phyloP scores from a whole-genome alignment of 2,113 vertebrate species.

The Triplophysa siluroides region DNA sequence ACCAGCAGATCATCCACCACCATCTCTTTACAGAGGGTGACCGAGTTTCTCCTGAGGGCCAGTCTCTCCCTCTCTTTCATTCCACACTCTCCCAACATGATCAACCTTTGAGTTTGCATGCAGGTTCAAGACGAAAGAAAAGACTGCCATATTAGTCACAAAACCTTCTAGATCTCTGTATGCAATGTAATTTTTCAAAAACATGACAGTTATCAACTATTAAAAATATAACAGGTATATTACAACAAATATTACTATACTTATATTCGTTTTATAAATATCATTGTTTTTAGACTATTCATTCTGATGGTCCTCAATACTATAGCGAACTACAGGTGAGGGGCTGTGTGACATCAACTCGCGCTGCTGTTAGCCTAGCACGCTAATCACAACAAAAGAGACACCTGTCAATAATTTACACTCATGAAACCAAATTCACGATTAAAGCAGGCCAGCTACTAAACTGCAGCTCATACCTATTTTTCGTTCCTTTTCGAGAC shows the following conservation, averaged over 20 bases:
- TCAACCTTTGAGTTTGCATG: constrained; percentile 34
- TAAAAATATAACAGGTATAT: background rate
- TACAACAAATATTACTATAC: too few relatives aligned
- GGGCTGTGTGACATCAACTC: background rate
- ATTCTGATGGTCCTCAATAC: background rate
- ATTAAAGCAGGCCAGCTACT: background rate
- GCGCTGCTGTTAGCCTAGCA: background rate
- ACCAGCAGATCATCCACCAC: constrained; percentile 75
- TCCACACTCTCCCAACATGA: constrained; percentile 70
- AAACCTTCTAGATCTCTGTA: background rate
- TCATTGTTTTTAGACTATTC: too few relatives aligned
- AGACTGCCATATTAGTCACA: background rate
- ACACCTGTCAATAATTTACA: background rate
- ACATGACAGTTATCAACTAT: background rate
- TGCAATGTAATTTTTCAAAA: too few relatives aligned
- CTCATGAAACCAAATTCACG: background rate
- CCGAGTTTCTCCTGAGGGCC: constrained; percentile 61
- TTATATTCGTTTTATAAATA: too few relatives aligned
- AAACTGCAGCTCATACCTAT: background rate
- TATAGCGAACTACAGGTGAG: too few relatives aligned
- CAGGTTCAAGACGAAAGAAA: background rate
- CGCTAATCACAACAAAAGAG: constrained; percentile 36
- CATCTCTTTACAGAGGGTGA: constrained; percentile 66
- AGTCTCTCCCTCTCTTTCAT: constrained; percentile 66
- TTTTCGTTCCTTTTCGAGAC: background rate